Conservation (phyloP, 2,888 invertebrate genomes). For the Muschampia plurimacula region DNA sequence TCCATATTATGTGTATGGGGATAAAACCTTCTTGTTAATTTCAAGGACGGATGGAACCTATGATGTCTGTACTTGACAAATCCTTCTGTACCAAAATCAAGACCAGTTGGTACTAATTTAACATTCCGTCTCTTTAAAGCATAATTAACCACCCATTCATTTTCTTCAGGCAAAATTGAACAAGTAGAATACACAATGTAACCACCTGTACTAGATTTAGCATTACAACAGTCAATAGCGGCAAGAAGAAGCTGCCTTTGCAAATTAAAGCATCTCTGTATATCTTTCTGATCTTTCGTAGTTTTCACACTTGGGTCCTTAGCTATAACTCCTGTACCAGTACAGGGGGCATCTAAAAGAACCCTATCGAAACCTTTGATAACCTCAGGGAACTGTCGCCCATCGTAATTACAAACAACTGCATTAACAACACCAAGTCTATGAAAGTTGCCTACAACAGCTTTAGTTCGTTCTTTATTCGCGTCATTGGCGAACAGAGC, state of each 20-base stretch:
- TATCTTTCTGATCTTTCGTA: constrained; percentile 94
- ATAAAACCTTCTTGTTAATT: constrained; percentile 95
- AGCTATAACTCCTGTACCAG: constrained; percentile 98
- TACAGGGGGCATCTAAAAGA: constrained; percentile 98
- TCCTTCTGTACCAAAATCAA: constrained; percentile 98
- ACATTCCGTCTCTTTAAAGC: constrained; percentile 97
- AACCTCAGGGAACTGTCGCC: constrained; percentile 92
- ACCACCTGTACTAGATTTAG: constrained; percentile 96
- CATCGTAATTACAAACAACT: constrained; percentile 95
- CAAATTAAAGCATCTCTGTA: constrained; percentile 95
- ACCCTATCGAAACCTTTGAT: constrained; percentile 98
- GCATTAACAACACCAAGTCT: constrained; percentile 98
- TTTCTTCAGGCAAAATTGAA: constrained; percentile 98
- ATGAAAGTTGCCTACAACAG: constrained; percentile 98
- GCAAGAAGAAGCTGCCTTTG: constrained; percentile 96
- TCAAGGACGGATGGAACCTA: constrained; percentile 96
- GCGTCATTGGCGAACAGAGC: constrained; percentile 98
- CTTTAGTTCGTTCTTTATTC: constrained; percentile 95
- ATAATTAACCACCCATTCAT: constrained; percentile 98
- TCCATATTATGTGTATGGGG: constrained; percentile 99
- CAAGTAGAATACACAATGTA: constrained; percentile 99
- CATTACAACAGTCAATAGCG: constrained; percentile 98
- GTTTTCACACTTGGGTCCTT: constrained; percentile 99
- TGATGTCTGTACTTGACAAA: constrained; percentile 94
- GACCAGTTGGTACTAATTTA: constrained; percentile 95